These are phyloP conservation scores for Macrosiphum euphorbiae DNA, from an alignment of 2,888 invertebrate genomes.

Conservation along the genomic window DNA sequence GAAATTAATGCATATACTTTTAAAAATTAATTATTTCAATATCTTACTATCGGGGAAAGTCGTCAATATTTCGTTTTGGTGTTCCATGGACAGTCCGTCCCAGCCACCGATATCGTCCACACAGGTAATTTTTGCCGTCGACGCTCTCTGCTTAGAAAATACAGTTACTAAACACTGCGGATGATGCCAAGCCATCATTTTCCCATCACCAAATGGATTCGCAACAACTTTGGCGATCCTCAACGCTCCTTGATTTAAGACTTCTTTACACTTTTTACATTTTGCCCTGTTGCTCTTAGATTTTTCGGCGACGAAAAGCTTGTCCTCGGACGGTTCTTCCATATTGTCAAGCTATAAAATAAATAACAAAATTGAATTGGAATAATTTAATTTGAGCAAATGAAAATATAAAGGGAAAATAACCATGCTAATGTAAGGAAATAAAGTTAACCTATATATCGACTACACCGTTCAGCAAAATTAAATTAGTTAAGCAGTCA, in stretches of 20 bases:
- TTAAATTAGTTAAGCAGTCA: conserved; percentile 3
- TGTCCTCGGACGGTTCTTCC: conserved; percentile 70
- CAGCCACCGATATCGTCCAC: conserved; percentile 85
- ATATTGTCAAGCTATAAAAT: conserved; percentile 69
- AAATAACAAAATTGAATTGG: not conserved
- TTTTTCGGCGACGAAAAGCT: conserved; percentile 80
- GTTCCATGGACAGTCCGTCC: conserved; percentile 77
- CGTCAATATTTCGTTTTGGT: conserved; percentile 76
- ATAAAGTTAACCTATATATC: not conserved
- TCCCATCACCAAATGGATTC: conserved; percentile 83
- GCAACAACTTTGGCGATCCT: conserved; percentile 83
- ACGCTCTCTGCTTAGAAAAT: conserved; percentile 82
- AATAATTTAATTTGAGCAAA: not conserved
- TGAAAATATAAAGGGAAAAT: not conserved
- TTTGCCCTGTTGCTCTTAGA: conserved; percentile 85
- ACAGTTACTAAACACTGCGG: conserved; percentile 84
- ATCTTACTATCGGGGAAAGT: conserved; percentile 67
- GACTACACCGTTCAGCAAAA: not conserved
- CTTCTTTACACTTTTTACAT: conserved; percentile 89
- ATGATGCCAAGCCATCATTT: conserved; percentile 90
- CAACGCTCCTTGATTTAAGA: conserved; percentile 80
- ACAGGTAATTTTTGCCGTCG: conserved; percentile 85
- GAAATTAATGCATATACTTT: not conserved
- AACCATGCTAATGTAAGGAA: not conserved
- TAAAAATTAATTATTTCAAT: not conserved